A percentile compares a stretch with the other conserved stretches of the same genome.
These are phyloP conservation scores for Dasyornis broadbenti DNA, from an alignment of 2,113 vertebrate genomes.

Conservation along the genomic window DNA sequence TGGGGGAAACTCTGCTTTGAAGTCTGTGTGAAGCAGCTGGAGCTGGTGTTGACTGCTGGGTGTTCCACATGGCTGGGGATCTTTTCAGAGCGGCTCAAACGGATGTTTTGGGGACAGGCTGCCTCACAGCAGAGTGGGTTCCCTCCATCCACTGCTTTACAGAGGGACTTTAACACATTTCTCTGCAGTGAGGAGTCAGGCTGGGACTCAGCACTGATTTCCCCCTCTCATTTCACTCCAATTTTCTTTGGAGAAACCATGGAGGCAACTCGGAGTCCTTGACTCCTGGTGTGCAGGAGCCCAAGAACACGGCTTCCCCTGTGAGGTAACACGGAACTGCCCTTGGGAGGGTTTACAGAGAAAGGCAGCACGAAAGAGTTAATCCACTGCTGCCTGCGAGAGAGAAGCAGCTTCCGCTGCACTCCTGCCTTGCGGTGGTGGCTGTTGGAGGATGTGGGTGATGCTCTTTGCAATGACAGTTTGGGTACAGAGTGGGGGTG, in stretches of 20 bases:
- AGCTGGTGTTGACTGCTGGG: neutral
- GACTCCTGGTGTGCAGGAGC: neutral
- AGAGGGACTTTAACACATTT: neutral
- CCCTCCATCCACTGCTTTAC: neutral
- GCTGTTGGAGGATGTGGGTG: constrained; percentile 20
- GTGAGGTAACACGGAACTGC: rapidly evolving
- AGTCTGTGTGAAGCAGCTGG: neutral
- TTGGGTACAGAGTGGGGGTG: neutral
- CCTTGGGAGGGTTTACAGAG: rapidly evolving
- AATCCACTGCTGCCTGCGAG: neutral
- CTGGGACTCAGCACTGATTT: neutral
- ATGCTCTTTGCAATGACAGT: rapidly evolving
- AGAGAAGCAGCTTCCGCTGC: neutral
- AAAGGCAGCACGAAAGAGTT: neutral
- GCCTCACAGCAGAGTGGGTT: neutral
- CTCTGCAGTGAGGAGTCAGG: neutral
- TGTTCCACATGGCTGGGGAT: neutral
- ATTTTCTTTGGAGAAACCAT: neutral
- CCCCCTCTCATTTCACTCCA: neutral
- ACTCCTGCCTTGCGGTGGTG: neutral
- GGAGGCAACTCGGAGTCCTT: neutral
- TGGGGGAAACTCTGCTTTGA: neutral
- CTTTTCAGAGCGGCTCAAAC: neutral
- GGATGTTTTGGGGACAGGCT: neutral
- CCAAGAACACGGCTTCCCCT: neutral